phyloP scores from a whole-genome alignment of 2,888 invertebrate species.

The Hermodice carunculata region DNA sequence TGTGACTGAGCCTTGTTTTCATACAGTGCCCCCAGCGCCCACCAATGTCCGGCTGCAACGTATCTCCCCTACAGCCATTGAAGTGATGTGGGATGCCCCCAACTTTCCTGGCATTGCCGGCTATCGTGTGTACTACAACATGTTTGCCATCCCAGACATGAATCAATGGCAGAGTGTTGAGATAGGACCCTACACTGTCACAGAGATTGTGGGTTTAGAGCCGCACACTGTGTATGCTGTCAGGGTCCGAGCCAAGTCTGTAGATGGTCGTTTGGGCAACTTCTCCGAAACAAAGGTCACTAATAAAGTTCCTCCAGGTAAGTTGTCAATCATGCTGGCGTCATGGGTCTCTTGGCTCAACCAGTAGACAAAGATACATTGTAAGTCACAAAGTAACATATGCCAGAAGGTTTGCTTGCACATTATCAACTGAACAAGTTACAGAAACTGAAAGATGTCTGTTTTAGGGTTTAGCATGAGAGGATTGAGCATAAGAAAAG shows the following conservation, averaged over 20 bases:
- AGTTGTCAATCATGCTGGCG: no score
- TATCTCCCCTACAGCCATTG: slow-evolving; percentile 92
- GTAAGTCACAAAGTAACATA: no score
- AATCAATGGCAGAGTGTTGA: slow-evolving; percentile 59
- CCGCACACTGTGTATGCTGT: slow-evolving; percentile 58
- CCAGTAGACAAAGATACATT: no score
- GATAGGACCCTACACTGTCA: slow-evolving; percentile 46
- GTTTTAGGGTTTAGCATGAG: no score
- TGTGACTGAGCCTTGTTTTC: no score
- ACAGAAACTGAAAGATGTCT: no score
- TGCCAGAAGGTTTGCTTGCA: no score
- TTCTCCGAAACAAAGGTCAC: slow-evolving; percentile 50
- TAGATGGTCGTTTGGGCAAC: slow-evolving; percentile 62
- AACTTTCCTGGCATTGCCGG: slow-evolving; percentile 57
- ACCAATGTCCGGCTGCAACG: slow-evolving; percentile 95
- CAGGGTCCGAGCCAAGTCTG: slow-evolving; percentile 59
- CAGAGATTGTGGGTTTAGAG: slow-evolving; percentile 52
- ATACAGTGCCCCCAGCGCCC: slow-evolving; percentile 92
- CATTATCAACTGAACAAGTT: no score
- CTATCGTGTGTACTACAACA: slow-evolving; percentile 64
- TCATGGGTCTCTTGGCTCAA: no score
- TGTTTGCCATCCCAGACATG: slow-evolving; percentile 55
- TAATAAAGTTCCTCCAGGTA: slow-evolving; percentile 16
- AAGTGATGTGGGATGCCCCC: slow-evolving; percentile 78
- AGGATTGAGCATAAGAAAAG: no score